Evolutionary conservation across 1,140 invertebrate species (phyloP), one percentile per base, ranked within the genome.

Genomic region (Dendrolimus kikuchii): DNA sequence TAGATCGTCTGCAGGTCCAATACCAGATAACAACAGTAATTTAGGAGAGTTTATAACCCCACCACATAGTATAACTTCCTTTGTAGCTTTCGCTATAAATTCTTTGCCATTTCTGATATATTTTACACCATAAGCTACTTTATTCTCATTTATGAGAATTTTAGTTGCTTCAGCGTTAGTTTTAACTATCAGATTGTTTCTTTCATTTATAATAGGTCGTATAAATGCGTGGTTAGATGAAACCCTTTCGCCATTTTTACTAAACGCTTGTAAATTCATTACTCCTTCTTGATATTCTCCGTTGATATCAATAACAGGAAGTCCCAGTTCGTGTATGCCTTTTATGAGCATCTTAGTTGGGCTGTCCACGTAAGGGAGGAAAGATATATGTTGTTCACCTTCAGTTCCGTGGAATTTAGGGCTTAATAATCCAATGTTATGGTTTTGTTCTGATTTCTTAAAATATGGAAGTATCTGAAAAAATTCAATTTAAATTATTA

Each of bases 191-290:
- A 97, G 81, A 75, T 97, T 97, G 2, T 70, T 71, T 7, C 95
- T 76, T 57, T 91, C 90, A 38, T 90, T 76, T 42, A 92, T 77
- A n/a, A 92, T 91, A 0, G 94, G 93, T 59, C 90, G 80, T 7
- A 96, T 90, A 74, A 93, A 95, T 0, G 92, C 93, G 9, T 80
- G 88, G 54, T 95, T 92, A 0, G 93, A 90, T 53, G 93, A 95
- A 52, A 91, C 89, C 41, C 95, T 88, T 49, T 86, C 79, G 2
- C 94, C 94, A 49, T 90, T 69, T 36, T 79, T 59, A 0, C 87
- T 74, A 0, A 90, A 89, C 4, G 87, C 81, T 61, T 92, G 91
- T 0, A 89, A 60, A 40, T 89, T 76, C 78, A 88, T 90, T 0
- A 89, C 87, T 0, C 91, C 90, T 5, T 91, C 62, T 60, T 91